Percentiles rank a stretch among this genome's conserved stretches.
phyloP scores from a whole-genome alignment of 2,113 vertebrate genomes.

The Nerophis ophidion region DNA sequence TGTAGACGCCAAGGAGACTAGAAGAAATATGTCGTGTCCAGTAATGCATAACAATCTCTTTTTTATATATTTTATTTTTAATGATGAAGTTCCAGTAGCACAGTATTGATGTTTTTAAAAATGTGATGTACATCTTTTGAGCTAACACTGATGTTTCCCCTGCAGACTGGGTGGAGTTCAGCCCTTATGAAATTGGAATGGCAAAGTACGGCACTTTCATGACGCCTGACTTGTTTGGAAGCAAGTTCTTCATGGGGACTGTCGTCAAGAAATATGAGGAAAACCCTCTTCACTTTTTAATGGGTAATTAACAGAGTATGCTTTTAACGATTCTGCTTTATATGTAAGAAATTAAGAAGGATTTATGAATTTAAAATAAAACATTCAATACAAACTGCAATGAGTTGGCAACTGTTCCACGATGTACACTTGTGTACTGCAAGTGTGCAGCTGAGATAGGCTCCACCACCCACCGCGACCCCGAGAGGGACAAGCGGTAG shows the following conservation, averaged over 20 bases:
- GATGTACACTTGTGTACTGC: no score
- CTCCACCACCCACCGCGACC: no score
- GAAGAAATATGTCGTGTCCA: no score
- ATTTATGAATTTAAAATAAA: not conserved
- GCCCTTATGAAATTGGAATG: slow-evolving; percentile 96
- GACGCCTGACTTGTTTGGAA: slow-evolving; percentile 91
- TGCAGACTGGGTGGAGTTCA: slow-evolving; percentile 98
- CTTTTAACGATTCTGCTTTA: not conserved
- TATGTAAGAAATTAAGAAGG: no score
- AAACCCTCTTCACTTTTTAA: slow-evolving; percentile 96
- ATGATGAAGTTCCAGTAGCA: not conserved
- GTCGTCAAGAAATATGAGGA: slow-evolving; percentile 87
- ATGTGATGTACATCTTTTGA: not conserved
- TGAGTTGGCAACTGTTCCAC: no score
- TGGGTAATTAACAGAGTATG: slow-evolving; percentile 79
- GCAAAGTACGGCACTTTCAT: slow-evolving; percentile 98
- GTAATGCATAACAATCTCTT: not conserved
- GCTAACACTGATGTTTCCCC: slow-evolving; percentile 25
- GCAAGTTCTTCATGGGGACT: slow-evolving; percentile 98
- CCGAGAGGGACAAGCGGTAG: no score
- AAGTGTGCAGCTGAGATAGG: no score
- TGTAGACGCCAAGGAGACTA: no score
- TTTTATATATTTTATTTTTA: not conserved
- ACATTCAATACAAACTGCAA: no score
- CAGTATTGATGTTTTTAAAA: not conserved